Base-by-base conservation (phyloP, 2,113 vertebrate genomes). In the Rutilus rutilus region DNA sequence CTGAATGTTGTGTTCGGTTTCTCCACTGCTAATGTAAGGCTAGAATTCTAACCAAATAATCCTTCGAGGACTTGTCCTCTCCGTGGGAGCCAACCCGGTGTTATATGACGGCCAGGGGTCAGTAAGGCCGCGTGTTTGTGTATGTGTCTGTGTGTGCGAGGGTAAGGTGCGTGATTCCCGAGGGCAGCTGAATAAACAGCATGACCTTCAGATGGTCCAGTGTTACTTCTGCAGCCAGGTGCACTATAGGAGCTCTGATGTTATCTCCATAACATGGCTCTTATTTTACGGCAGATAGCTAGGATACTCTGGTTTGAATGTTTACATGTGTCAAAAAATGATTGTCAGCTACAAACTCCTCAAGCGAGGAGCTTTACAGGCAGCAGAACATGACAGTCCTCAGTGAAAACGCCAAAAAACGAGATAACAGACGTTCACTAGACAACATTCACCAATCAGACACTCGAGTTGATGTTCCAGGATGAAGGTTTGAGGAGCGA, bases 141-240 rank as follows among this genome's bases (percentile, higher is more conserved):
- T 85, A 86, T 7, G 82, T 90, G 90, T 92, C 87, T 86, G 78
- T 39, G 60, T 76, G 14, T 73, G 78, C 77, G 84, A 88, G 90
- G 92, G 93, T 92, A 87, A 91, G 93, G 92, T 84, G 89, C 92
- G 76, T 82, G 74, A 87, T 75, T 75, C 92, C 92, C 84, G 2
- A 8, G 45, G 85, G 62, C 95, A 96, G 94, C 95, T 96, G 95
- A 94, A 92, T 93, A 92, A 95, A 94, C 90, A 94, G 77, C 84
- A 83, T 42, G 14, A 52, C 75, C 45, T 45, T 78, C 36, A 65
- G 67, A 62, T 86, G 65, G 62, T 88, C 60, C 64, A 23, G 74
- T 73, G 83, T 85, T 65, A 65, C 79, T 87, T 73, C 62, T 47
- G 59, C 73, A 85, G 79, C 88, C 86, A 91, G 86, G 84, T 89